Conservation (phyloP, 2,888 invertebrate genomes). For the Campoletis raptor region DNA sequence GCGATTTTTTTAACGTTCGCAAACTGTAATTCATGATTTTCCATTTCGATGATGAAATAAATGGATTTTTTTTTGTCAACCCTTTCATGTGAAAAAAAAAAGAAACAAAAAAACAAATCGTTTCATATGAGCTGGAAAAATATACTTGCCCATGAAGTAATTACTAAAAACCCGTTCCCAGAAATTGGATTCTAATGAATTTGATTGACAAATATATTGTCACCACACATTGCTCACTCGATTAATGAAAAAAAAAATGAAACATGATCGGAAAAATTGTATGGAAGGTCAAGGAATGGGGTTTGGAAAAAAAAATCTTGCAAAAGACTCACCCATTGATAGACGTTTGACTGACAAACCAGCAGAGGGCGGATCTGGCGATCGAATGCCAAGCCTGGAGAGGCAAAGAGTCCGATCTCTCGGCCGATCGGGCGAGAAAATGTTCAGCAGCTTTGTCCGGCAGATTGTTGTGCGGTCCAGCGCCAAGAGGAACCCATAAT, state of each 20-base stretch:
- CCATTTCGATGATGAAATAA: not conserved
- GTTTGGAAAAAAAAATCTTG: not conserved
- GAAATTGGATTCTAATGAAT: not conserved
- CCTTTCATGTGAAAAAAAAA: not conserved
- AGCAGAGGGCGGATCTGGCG: conserved; percentile 93
- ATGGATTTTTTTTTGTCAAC: not conserved
- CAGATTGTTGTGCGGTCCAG: conserved; percentile 81
- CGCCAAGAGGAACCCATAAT: conserved; percentile 88
- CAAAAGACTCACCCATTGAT: conserved; percentile 94
- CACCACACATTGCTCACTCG: not conserved
- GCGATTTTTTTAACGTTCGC: not conserved
- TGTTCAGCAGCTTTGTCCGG: conserved; percentile 90
- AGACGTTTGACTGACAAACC: conserved; percentile 97
- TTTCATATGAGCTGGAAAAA: not conserved
- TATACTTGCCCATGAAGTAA: not conserved
- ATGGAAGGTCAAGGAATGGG: not conserved
- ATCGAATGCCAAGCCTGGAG: conserved; percentile 96
- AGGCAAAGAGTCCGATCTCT: conserved; percentile 94
- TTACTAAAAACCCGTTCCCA: not conserved
- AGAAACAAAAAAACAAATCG: conserved; percentile 1
- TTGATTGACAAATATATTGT: not conserved
- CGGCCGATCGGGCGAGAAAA: conserved; percentile 91
- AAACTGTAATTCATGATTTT: not conserved
- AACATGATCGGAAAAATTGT: not conserved
- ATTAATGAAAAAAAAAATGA: not conserved